Conservation (phyloP, 2,113 vertebrate species). For the Pogonocichla stellata region DNA sequence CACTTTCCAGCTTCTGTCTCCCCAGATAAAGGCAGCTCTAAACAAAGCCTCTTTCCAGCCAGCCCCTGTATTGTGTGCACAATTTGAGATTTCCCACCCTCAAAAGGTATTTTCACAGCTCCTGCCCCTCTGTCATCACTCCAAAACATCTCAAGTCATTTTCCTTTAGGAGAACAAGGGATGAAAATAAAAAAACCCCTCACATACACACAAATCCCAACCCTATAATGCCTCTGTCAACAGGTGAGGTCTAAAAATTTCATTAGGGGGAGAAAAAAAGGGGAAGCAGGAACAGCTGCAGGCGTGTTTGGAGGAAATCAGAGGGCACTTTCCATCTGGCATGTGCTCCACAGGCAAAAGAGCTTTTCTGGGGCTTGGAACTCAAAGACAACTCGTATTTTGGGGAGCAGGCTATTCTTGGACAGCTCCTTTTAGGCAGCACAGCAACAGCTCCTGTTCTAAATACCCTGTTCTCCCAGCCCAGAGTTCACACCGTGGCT, state of each 20-base stretch:
- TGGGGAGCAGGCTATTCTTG: conserved; percentile 56
- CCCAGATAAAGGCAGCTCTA: neutral
- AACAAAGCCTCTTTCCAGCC: conserved; percentile 11
- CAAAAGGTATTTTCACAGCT: neutral
- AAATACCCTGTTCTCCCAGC: neutral
- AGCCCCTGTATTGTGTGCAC: neutral
- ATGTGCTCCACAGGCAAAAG: conserved; percentile 35
- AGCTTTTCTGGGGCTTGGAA: conserved; percentile 43
- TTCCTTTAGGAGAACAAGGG: conserved; percentile 40
- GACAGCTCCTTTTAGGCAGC: conserved; percentile 39
- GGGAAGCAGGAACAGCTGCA: conserved; percentile 74
- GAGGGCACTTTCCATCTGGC: conserved; percentile 69
- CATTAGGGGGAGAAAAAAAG: conserved; percentile 22
- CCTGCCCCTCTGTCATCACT: neutral
- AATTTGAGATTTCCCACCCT: conserved; percentile 41
- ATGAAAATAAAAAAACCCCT: neutral
- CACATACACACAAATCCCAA: neutral
- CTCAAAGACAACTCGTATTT: conserved; percentile 63
- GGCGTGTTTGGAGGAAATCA: conserved; percentile 59
- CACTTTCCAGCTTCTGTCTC: conserved; percentile 30
- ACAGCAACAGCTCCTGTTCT: neutral
- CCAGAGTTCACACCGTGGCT: neutral
- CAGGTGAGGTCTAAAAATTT: conserved; percentile 81
- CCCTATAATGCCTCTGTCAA: conserved; percentile 42
- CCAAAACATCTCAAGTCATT: conserved; percentile 44